Percentiles rank a stretch among this genome's conserved stretches.
Conservation (phyloP, 2,113 vertebrate species). For the Crotalus helleri region DNA sequence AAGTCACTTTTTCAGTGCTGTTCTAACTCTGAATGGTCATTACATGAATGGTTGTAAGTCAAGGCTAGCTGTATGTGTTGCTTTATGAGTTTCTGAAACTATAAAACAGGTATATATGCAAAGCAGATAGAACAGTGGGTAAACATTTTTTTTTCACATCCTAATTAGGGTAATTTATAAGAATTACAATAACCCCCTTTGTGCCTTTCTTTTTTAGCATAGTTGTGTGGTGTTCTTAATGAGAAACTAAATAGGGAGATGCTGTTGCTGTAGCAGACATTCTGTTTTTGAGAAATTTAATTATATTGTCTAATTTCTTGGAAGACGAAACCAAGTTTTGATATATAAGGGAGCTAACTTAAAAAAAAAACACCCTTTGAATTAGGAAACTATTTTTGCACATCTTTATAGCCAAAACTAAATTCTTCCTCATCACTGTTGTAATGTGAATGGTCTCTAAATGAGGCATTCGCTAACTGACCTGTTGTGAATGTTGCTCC, state of each 20-base stretch:
- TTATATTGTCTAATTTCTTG: constrained; percentile 7
- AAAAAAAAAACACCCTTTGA: not conserved
- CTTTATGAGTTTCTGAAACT: not conserved
- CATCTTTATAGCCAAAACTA: not conserved
- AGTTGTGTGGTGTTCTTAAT: constrained; percentile 20
- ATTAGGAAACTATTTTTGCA: not conserved
- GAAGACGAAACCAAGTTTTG: not conserved
- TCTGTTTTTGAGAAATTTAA: constrained; percentile 21
- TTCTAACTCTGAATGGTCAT: not conserved
- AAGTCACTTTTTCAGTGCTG: not conserved
- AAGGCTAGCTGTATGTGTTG: not conserved
- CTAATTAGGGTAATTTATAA: constrained; percentile 23
- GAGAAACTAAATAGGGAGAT: constrained; percentile 17
- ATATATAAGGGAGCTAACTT: not conserved
- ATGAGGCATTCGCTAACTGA: not conserved
- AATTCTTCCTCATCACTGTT: not conserved
- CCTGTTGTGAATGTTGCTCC: not conserved
- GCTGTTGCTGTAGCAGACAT: constrained; percentile 1
- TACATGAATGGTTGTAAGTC: not conserved
- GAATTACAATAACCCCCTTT: constrained; percentile 21
- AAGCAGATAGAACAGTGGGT: not conserved
- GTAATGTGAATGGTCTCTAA: not conserved
- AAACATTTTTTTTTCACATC: constrained; percentile 5
- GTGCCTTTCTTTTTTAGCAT: constrained; percentile 4
- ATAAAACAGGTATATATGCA: not conserved